These are phyloP conservation scores for Ceriagrion tenellum DNA, from an alignment of 2,888 invertebrate genomes.

Conservation along the genomic window DNA sequence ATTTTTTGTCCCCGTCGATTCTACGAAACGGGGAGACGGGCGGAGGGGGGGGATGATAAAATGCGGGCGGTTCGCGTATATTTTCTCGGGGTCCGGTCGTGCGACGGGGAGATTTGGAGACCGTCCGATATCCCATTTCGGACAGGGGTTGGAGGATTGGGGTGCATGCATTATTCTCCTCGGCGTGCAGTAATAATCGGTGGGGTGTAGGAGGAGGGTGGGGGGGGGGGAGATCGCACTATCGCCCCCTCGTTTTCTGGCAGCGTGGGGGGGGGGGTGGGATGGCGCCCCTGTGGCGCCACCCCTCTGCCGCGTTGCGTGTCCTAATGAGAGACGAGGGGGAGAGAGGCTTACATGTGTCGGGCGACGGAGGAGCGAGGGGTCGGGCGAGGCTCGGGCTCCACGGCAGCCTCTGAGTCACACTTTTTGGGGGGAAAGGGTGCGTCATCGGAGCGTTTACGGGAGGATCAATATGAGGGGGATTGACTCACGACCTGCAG, in stretches of 20 bases:
- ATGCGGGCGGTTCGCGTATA: not conserved
- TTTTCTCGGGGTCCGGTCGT: not conserved
- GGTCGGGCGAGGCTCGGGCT: not conserved
- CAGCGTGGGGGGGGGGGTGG: not conserved
- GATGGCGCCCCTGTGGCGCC: constrained; percentile 26
- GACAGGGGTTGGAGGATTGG: no score
- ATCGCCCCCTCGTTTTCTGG: not conserved
- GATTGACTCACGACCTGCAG: constrained; percentile 65
- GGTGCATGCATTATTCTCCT: not conserved
- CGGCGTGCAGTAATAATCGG: no score
- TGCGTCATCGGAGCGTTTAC: constrained; percentile 53
- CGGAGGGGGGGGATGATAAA: not conserved
- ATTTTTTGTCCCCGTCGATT: not conserved
- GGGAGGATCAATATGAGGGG: constrained; percentile 54
- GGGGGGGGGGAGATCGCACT: not conserved
- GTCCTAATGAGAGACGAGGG: constrained; percentile 52
- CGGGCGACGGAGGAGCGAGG: not conserved
- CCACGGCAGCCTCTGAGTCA: constrained; percentile 64
- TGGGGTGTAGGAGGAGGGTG: not conserved
- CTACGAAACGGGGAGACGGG: not conserved
- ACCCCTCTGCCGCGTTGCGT: constrained; percentile 8
- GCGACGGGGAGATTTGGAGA: not conserved
- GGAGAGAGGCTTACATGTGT: not conserved
- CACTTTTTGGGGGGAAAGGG: constrained; percentile 63
- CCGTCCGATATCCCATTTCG: no score